These are phyloP conservation scores for Rapana venosa DNA, from an alignment of 2,888 invertebrate species.

Conservation along the genomic window DNA sequence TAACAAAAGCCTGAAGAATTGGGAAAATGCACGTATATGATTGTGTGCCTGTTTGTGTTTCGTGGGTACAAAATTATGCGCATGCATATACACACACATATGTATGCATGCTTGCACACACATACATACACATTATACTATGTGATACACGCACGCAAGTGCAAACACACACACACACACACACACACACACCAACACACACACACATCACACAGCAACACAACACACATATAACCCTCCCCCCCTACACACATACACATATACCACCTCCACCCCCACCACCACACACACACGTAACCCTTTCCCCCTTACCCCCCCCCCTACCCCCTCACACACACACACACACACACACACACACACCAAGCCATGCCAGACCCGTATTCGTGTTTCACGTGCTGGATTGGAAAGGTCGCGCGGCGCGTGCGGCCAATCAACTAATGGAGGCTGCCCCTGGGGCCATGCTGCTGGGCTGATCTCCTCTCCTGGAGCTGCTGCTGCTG, in stretches of 20 bases:
- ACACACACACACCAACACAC: not conserved
- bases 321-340: not conserved
- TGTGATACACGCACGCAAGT: no score
- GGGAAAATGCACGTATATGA: no score
- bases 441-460: conserved; percentile 29
- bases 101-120: no score
- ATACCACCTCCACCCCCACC: not conserved
- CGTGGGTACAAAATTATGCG: no score
- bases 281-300: not conserved
- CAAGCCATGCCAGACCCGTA: not conserved
- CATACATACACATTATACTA: no score
- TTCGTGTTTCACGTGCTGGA: conserved; percentile 33
- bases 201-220: not conserved
- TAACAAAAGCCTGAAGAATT: no score
- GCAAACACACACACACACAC: not conserved
- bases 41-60: no score
- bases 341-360: not conserved
- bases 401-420: conserved; percentile 28
- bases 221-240: not conserved
- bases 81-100: no score
- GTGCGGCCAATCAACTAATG: conserved; percentile 46
- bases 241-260: not conserved
- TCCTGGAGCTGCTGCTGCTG: no score
- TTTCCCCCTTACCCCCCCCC: not conserved
- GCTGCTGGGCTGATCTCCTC: not conserved